Percentiles rank a stretch among this genome's conserved stretches.
Conservation (phyloP, 2,888 invertebrate species). For the Alsophila aescularia region DNA sequence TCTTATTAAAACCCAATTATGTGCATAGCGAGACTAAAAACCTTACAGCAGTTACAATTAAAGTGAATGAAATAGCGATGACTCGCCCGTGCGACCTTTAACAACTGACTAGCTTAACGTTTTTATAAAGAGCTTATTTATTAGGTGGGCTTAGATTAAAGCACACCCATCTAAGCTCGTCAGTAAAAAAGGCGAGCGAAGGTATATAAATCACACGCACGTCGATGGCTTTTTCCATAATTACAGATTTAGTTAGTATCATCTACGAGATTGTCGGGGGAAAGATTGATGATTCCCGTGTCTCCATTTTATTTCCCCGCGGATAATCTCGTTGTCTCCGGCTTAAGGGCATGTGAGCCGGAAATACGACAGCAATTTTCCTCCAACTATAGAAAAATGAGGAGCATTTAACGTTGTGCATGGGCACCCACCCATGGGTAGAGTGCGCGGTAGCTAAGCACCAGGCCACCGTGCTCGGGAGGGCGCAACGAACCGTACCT, state of each 20-base stretch:
- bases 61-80: not conserved
- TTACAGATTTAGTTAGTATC: conserved; percentile 51
- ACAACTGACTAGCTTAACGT: not conserved
- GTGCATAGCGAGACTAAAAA: not conserved
- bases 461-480: conserved; percentile 39
- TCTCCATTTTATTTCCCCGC: conserved; percentile 79
- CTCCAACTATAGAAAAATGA: conserved; percentile 81
- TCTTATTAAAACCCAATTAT: not conserved
- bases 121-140: not conserved
- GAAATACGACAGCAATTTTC: conserved; percentile 82
- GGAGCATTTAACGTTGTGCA: conserved; percentile 74
- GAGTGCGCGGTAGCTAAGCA: conserved; percentile 32
- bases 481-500: conserved; percentile 51
- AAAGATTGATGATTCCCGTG: conserved; percentile 78
- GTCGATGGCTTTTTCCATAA: conserved; percentile 39
- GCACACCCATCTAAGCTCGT: not conserved
- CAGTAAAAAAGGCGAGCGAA: conserved; percentile 6
- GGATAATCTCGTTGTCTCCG: conserved; percentile 82
- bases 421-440: conserved; percentile 63
- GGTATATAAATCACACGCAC: conserved; percentile 21
- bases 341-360: conserved; percentile 81
- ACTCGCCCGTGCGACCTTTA: not conserved
- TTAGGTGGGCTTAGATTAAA: not conserved
- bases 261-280: conserved; percentile 56
- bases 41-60: not conserved